Base-by-base conservation (phyloP, 2,113 vertebrate genomes). In the Brachyhypopomus occidentalis region DNA sequence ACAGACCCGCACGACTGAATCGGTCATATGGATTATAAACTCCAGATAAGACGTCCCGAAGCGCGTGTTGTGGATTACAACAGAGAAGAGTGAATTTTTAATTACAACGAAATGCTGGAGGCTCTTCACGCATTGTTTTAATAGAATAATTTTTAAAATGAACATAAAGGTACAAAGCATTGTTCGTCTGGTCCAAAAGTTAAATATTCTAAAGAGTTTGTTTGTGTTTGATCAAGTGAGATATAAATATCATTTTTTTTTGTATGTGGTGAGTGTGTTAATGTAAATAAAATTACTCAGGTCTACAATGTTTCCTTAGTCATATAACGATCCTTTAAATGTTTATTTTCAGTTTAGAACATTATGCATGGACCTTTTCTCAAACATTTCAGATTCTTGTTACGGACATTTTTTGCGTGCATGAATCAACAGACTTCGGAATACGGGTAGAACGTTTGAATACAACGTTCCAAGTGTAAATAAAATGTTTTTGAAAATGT, bases 111-210 rank as follows among this genome's bases (percentile, higher is more conserved):
- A 86, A 91, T 88, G 84, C 87, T 92, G 92, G 91, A 92, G 91
- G 92, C 90, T 94, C 93, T 93, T 94, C 52, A 91, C 88, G 92
- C 90, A 89, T 86, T 85, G 86, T 83, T 89, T 92, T 91, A 89
- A 92, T 92, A 94, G 90, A 91, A 90, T 94, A 94, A 91, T 88
- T 91, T 74, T 91, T 90, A 91, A 89, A 87, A 89, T 79, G 38
- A 79, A 78, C 64, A 74, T 73, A 27, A n/a, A 91, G 77, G 17
- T 62, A 80, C 74, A 63, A 25, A 89, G 79, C 52, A 70, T 48
- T 87, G 87, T 84, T 89, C 77, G 89, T 87, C 81, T 88, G 84
- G 86, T 89, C 88, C 82, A 87, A 83, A 86, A 81, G 80, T 79
- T 76, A 89, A 89, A 89, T 85, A 88, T 92, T 92, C 84, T 89